Base-by-base conservation (phyloP, 2,113 vertebrate species). In the Rhabdomys dilectus region DNA sequence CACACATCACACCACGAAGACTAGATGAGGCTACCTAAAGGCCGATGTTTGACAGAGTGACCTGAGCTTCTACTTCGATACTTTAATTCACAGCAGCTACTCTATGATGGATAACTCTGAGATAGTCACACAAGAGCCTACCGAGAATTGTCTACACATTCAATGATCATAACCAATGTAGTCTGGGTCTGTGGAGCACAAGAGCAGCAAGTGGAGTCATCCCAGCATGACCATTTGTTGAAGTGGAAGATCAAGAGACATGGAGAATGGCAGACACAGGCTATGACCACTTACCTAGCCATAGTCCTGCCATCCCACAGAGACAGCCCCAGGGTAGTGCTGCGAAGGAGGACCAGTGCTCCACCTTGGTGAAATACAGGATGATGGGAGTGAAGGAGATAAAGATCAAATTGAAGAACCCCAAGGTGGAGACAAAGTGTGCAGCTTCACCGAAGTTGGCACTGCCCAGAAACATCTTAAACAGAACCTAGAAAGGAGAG, bases 391-490 rank as follows among this genome's bases (percentile, higher is more conserved):
- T 99, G 75, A 99, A 99, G 42, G 99, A 99, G 98, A 99, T 99
- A 98, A 99, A 99, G 98, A 99, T 99, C 93, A 99, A 99, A 96
- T 99, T 99, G 98, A 99, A 99, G 98, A 99, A 99, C 68, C 99
- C 99, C 98, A 99, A 98, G 0, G 99, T 99, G 60, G 99, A 99
- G 92, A 99, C 99, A 66, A 99, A 99, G 97, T 99, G 99, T 72
- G 99, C 99, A 0, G 99, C 99, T 96, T 99, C 99, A 48, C 99
- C 99, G 0, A 99, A 99, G 98, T 99, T 99, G 64, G 99, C 99
- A 81, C 99, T 99, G 97, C 99, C 99, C 0, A 99, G 99, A 95
- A 99, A 99, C 99, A 99, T 99, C 98, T 99, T 99, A 98, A 99
- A 99, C 98, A 99, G 98, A 97, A 99, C 99, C 99, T 99, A 97